phyloP scores from a whole-genome alignment of 37 sponge, comb jelly and placozoan species.

The Aphrocallistes beatrix region DNA sequence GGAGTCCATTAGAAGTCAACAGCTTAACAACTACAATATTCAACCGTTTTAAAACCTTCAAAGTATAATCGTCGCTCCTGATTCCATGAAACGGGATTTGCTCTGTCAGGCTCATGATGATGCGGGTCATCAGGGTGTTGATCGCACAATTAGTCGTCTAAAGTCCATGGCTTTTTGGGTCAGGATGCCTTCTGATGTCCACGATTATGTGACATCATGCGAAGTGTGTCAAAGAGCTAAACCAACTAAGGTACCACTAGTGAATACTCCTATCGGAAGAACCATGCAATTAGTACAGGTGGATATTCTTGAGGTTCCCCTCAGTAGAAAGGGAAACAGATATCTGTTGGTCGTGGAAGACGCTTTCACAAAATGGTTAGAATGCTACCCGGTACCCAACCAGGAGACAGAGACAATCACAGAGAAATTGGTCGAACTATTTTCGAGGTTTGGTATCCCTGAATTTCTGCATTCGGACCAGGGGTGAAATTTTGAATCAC shows the following conservation, averaged over 20 bases:
- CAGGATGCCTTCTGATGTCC: not conserved
- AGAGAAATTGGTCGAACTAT: conserved; percentile 26
- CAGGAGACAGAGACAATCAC: conserved; percentile 29
- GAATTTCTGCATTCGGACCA: conserved; percentile 43
- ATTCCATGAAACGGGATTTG: not conserved
- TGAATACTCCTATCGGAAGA: conserved; percentile 2
- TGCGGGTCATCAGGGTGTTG: conserved; percentile 18
- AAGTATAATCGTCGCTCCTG: not conserved
- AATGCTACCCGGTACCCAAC: conserved; percentile 33
- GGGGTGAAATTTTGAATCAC: conserved; percentile 41
- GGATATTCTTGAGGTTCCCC: conserved; percentile 33
- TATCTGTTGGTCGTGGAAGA: conserved; percentile 41
- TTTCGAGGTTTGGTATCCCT: conserved; percentile 24
- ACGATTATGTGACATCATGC: not conserved
- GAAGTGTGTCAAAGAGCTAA: not conserved
- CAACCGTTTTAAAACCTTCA: not conserved
- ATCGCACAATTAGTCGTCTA: not conserved
- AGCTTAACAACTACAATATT: conserved; percentile 23
- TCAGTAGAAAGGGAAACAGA: conserved; percentile 27
- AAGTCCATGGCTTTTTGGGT: conserved; percentile 7
- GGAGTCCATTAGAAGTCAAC: too few species aligned
- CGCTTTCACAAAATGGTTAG: conserved; percentile 41
- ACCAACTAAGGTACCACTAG: not conserved
- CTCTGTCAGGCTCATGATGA: conserved; percentile 20
- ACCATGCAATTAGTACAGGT: conserved; percentile 35